Evolutionary conservation across 2,797 vertebrate species (phyloP).

Genomic region (Florisuga fusca): DNA sequence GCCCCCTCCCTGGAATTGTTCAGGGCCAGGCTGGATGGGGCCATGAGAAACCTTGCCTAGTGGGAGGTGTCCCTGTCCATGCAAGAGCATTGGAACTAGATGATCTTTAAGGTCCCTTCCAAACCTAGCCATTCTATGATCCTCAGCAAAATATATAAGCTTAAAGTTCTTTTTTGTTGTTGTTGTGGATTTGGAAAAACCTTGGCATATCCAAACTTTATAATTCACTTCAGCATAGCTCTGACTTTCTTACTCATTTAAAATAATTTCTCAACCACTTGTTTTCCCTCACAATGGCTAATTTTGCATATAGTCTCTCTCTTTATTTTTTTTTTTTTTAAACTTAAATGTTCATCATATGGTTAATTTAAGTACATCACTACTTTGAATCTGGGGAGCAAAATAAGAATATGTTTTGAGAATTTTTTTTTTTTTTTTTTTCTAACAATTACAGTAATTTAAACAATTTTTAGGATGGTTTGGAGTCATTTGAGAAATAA

Average conservation of each 20-base stretch:
- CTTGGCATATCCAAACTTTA: background rate
- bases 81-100: no score
- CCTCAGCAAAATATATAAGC: background rate
- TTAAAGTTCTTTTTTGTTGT: background rate
- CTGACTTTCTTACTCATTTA: no score
- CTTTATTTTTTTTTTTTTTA: background rate
- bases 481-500: background rate
- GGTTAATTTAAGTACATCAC: background rate
- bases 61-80: no score
- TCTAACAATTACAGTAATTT: background rate
- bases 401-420: background rate
- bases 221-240: background rate
- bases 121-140: no score
- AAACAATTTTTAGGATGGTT: background rate
- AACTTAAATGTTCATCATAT: conserved; percentile 4
- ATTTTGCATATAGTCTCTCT: no score
- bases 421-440: background rate
- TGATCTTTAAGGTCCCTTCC: no score
- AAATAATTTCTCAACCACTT: no score
- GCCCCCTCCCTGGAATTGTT: no score
- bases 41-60: no score
- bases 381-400: background rate
- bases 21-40: no score
- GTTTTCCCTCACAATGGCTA: no score
- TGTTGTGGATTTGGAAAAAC: background rate